phyloP scores from a whole-genome alignment of 2,888 invertebrate species.

The Himalopsyche japonica region DNA sequence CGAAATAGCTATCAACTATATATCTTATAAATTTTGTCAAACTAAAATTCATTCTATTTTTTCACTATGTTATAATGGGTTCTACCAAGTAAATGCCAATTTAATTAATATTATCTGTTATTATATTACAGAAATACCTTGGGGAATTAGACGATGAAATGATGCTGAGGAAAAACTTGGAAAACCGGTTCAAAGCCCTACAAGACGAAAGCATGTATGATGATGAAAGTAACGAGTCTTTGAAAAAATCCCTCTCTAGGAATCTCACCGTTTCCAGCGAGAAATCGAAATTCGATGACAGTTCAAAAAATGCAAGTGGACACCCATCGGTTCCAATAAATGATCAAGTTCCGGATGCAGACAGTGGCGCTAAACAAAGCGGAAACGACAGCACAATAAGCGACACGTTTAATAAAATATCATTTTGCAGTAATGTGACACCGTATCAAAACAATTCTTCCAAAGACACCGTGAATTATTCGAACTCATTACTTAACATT shows the following conservation, averaged over 20 bases:
- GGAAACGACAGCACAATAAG: not conserved
- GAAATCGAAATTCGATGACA: not conserved
- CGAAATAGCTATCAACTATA: too few relatives aligned
- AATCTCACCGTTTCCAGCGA: not conserved
- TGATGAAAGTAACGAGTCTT: not conserved
- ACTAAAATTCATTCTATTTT: too few relatives aligned
- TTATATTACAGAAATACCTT: slow-evolving; percentile 11
- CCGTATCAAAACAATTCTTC: not conserved
- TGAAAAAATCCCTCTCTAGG: not conserved
- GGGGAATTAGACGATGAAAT: not conserved
- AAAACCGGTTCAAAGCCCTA: not conserved
- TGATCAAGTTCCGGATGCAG: slow-evolving; percentile 32
- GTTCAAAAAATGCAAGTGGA: not conserved
- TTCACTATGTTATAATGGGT: too few relatives aligned
- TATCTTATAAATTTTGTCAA: too few relatives aligned
- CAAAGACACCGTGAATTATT: not conserved
- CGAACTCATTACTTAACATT: not conserved
- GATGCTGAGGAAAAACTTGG: not conserved
- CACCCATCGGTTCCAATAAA: slow-evolving; percentile 2
- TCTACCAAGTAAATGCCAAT: too few relatives aligned
- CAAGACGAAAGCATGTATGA: not conserved
- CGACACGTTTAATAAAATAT: not conserved
- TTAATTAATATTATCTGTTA: not conserved
- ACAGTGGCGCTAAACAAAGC: slow-evolving; percentile 6
- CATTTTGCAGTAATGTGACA: not conserved